Base-by-base conservation (phyloP, 2,113 vertebrate species). In the Psittacula cyanocephala region DNA sequence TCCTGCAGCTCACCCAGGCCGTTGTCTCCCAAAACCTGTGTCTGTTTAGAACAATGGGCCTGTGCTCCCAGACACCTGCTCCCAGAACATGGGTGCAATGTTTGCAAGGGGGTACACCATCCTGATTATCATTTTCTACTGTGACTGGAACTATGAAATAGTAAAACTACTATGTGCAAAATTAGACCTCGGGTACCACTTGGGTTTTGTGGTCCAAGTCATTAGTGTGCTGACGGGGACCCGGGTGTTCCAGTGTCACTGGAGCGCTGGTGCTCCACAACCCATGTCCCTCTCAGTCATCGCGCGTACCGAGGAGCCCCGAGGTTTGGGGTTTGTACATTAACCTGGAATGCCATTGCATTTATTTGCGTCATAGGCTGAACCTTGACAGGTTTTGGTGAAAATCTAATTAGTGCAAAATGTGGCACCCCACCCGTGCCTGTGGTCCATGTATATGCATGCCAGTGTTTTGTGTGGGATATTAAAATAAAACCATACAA, bases 401-500 rank as follows among this genome's bases (percentile, higher is more conserved):
- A 77, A 92, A 96, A 88, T 7, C 78, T 88, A 76, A 85, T 93
- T 69, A 89, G n/a, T n/a, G n/a, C n/a, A n/a, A n/a, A n/a, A n/a
- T n/a, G n/a, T n/a, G n/a, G n/a, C n/a, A n/a, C n/a, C n/a, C n/a
- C n/a, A n/a, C n/a, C n/a, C n/a, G n/a, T n/a, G n/a, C n/a, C n/a
- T n/a, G n/a, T n/a, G n/a, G n/a, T n/a, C n/a, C n/a, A 17, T 50
- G 57, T 68, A 25, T 74, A 53, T 74, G 78, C 57, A 44, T 33
- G 37, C 83, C 89, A 11, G 91, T 80, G 10, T 47, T 95, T 94
- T 55, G 62, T 83, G 90, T 33, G 63, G 97, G 97, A 87, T 96
- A 88, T 96, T 86, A 55, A 72, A 95, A 62, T 97, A 98, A 95
- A 89, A 93, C 97, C 97, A 78, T 57, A 77, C 86, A 94, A 98